Conservation (phyloP, 2,113 vertebrate species). For the Herpailurus yagouaroundi region DNA sequence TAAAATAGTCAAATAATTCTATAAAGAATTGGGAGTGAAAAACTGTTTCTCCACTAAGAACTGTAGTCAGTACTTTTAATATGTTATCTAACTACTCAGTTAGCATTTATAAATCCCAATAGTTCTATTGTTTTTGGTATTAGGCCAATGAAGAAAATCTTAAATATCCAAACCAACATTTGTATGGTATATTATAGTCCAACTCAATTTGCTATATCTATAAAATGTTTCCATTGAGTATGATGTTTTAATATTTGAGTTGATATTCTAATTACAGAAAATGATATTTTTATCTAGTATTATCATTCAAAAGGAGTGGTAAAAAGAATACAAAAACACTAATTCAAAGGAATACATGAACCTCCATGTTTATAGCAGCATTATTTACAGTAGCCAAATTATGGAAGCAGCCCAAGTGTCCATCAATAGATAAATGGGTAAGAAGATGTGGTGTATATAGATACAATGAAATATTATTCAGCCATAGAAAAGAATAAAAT, state of each 20-base stretch:
- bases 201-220: not conserved
- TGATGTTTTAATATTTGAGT: not conserved
- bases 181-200: not conserved
- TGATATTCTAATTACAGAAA: conserved; percentile 27
- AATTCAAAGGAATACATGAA: not conserved
- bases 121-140: not conserved
- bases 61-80: not conserved
- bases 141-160: not conserved
- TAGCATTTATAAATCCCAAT: not conserved
- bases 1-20: not conserved
- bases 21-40: not conserved
- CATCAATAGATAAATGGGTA: not conserved
- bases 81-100: not conserved
- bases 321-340: not conserved
- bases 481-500: not conserved
- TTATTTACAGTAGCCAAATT: not conserved
- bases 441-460: not conserved
- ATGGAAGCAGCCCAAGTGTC: not conserved
- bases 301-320: not conserved
- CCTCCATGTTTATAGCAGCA: not conserved
- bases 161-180: not conserved
- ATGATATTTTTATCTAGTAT: not conserved
- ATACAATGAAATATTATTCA: not conserved
- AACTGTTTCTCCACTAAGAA: not conserved
- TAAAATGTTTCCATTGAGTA: not conserved